These are phyloP conservation scores for Halcyon leucocephala DNA, from an alignment of 2,797 vertebrate species.

Conservation along the genomic window DNA sequence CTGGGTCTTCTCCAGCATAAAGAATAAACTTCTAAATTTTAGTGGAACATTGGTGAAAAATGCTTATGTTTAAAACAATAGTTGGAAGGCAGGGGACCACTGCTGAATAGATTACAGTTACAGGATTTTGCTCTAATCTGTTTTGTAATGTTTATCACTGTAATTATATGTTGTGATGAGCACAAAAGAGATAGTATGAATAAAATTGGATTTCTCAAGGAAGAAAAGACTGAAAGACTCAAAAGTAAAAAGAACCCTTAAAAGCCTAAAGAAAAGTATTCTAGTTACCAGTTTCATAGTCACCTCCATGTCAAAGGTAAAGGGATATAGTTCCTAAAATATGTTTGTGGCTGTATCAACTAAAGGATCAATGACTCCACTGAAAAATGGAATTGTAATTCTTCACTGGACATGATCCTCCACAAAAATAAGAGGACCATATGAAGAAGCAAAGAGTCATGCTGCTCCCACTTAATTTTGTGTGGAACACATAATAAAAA, in stretches of 20 bases:
- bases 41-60: background rate
- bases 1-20: background rate
- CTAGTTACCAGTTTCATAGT: background rate
- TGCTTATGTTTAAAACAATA: background rate
- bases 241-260: background rate
- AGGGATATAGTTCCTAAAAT: background rate
- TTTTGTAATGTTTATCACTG: background rate
- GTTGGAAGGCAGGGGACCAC: background rate
- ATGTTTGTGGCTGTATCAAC: background rate
- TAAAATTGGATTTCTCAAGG: background rate
- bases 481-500: background rate
- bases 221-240: background rate
- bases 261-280: background rate
- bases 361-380: background rate
- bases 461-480: background rate
- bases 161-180: background rate
- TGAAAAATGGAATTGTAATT: background rate
- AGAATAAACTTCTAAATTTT: background rate
- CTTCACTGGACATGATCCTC: background rate
- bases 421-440: background rate
- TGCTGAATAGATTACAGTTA: background rate
- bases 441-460: background rate
- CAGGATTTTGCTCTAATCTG: background rate
- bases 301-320: background rate
- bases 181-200: background rate